Percentiles rank a stretch among this genome's conserved stretches.
Conservation (phyloP, 2,797 vertebrate genomes). For the Leptatherina wallacei region DNA sequence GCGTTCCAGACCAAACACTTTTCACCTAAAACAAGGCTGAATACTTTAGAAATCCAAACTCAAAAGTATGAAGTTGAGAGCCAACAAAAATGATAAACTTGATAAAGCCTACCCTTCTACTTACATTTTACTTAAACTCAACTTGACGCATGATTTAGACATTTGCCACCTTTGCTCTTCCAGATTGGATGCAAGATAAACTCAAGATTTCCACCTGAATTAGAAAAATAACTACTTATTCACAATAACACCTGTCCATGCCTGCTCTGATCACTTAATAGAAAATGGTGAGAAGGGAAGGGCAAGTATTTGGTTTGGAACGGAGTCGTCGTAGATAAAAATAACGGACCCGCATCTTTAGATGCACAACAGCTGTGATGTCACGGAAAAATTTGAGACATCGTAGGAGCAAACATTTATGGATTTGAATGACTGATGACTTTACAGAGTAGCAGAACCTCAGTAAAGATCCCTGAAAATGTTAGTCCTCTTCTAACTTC, state of each 20-base stretch:
- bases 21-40: conserved; percentile 13
- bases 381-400: conserved; percentile 33
- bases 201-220: conserved; percentile 58
- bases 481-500: conserved; percentile 41
- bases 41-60: conserved; percentile 22
- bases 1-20: conserved; percentile 66
- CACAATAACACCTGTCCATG: conserved; percentile 30
- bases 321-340: conserved; percentile 48
- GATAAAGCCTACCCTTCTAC: conserved; percentile 16
- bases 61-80: conserved; percentile 26
- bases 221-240: conserved; percentile 46
- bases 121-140: conserved; percentile 14
- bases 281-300: background rate
- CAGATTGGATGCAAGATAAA: conserved; percentile 46
- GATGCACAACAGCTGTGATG: conserved; percentile 45
- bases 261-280: conserved; percentile 25
- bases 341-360: conserved; percentile 33
- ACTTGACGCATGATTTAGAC: conserved; percentile 25
- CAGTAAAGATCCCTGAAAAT: conserved; percentile 53
- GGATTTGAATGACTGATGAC: conserved; percentile 39
- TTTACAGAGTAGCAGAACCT: conserved; percentile 58
- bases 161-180: conserved; percentile 19
- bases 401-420: conserved; percentile 28
- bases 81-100: conserved; percentile 4
- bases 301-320: conserved; percentile 64